phyloP scores from a whole-genome alignment of 2,113 vertebrate genomes.

The Panthera uncia region DNA sequence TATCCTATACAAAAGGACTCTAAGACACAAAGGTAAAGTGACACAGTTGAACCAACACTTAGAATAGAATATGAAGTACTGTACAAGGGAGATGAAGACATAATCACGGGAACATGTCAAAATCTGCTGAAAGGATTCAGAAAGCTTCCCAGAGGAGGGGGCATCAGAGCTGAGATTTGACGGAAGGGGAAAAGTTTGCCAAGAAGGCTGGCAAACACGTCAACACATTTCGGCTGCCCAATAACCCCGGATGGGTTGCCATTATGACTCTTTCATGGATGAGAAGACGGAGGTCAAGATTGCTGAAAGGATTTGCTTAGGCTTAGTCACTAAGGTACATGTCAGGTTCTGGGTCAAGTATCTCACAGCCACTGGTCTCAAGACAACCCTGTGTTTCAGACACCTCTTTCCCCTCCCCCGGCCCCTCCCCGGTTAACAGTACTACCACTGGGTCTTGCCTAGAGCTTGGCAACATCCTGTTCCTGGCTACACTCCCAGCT shows the following conservation, averaged over 20 bases:
- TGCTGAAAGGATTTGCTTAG: background rate
- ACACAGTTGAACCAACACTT: background rate
- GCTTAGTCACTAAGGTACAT: background rate
- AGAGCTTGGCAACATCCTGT: background rate
- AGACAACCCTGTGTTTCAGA: background rate
- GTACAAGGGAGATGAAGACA: background rate
- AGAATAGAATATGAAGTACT: background rate
- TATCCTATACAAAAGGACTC: background rate
- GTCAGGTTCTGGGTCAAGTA: background rate
- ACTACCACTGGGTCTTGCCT: background rate
- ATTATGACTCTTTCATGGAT: background rate
- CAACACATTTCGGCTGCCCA: background rate
- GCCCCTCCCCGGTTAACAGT: fast-evolving
- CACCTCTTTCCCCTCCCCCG: background rate
- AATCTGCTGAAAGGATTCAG: background rate
- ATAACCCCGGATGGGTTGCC: background rate
- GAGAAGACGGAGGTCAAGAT: background rate
- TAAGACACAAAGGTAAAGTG: background rate
- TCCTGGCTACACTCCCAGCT: background rate
- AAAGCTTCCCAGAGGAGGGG: background rate
- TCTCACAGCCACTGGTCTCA: background rate
- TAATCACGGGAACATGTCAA: background rate
- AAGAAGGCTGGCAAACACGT: background rate
- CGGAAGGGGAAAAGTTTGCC: background rate
- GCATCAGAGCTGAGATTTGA: background rate